Evolutionary conservation across 2,888 invertebrate genomes (phyloP).

Genomic region (Julus scanicus): DNA sequence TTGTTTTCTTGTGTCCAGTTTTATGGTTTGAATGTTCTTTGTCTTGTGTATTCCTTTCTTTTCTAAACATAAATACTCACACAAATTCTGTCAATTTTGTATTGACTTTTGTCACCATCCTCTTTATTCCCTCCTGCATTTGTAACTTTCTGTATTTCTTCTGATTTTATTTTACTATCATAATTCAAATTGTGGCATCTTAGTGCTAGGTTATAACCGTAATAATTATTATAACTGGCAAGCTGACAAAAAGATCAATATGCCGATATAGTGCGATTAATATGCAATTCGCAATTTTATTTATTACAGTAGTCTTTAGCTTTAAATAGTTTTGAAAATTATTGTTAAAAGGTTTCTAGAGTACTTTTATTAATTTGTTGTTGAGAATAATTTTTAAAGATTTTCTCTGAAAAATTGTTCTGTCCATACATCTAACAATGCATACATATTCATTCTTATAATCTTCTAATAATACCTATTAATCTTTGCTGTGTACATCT

Average conservation of each 20-base stretch:
- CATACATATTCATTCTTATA: too few species aligned
- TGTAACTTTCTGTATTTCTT: background rate
- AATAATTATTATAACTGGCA: background rate
- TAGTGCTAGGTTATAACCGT: background rate
- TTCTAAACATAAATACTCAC: background rate
- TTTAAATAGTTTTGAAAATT: too few species aligned
- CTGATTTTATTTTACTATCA: background rate
- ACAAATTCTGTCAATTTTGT: background rate
- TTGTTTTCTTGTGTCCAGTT: conserved; percentile 16
- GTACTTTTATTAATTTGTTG: too few species aligned
- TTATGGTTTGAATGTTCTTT: background rate
- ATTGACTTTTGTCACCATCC: background rate
- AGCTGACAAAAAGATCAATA: background rate
- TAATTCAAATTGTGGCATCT: background rate
- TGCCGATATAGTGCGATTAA: background rate
- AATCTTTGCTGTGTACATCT: too few species aligned
- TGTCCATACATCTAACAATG: too few species aligned
- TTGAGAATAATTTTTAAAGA: too few species aligned
- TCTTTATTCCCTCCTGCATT: background rate
- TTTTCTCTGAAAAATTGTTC: too few species aligned
- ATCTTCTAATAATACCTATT: too few species aligned
- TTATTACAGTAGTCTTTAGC: too few species aligned
- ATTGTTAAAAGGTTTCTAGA: too few species aligned
- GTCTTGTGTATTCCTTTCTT: background rate
- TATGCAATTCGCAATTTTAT: background rate